Evolutionary conservation across 2,113 vertebrate species (phyloP), one percentile per base, ranked within the genome.

Genomic region (Siniperca chuatsi): DNA sequence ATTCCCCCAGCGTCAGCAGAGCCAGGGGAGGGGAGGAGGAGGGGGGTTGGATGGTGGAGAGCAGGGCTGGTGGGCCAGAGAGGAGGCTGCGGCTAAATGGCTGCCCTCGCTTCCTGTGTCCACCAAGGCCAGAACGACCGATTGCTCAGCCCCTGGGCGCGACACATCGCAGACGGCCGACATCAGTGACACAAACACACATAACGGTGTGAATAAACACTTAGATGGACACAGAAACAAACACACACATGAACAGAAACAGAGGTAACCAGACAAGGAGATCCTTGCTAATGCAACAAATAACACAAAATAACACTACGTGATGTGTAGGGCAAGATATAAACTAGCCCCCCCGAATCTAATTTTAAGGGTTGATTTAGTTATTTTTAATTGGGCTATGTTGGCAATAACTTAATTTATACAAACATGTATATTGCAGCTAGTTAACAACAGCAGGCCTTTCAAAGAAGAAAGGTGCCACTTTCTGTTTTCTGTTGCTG

Each of bases 101-200:
- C 54, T 18, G 33, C 35, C 42, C 67, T 84, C 69, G 7, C 83
- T 86, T 89, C 79, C 75, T 61, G 62, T 33, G 76, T 84, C 72
- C 69, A 60, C 90, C 83, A 60, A 83, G 76, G 68, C 87, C 88
- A 83, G 78, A 86, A 83, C 79, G 78, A 89, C 71, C 58, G 55
- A 66, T 46, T 57, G 77, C 40, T 87, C 52, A 35, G 79, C 80
- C 76, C 75, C 52, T 29, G 81, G 87, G 71, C 8, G 2, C 48
- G 25, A 81, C 78, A 76, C 74, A 6, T 29, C 4, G 58, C 37
- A 75, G 58, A 61, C 13, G 1, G 11, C 68, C 29, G 23, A 65
- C 75, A 54, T 16, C 61, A 4, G 1, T 6, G 54, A 55, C 57
- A 65, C 11, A 44, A 29, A 66, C 40, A 75, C 16, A 67, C 42